Evolutionary conservation across 92 coral and sea anemone genomes (phyloP).

Genomic region (Nematostella vectensis): DNA sequence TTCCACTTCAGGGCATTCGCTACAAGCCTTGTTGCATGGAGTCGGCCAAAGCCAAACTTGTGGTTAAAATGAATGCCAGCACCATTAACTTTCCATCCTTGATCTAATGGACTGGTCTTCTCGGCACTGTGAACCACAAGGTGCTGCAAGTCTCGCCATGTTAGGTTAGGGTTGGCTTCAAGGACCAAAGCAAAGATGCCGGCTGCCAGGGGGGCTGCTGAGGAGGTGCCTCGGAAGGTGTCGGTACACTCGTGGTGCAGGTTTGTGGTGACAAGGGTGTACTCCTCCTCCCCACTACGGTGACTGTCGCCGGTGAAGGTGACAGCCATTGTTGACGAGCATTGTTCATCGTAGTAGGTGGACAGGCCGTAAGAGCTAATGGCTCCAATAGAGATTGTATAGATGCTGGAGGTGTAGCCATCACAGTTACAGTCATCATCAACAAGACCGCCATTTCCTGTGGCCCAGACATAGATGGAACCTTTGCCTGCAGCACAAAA

Average conservation of each 20-base stretch:
- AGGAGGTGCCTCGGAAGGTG: conserved; percentile 86
- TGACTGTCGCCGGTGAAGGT: conserved; percentile 90
- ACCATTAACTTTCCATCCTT: conserved; percentile 80
- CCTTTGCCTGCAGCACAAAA: conserved; percentile 51
- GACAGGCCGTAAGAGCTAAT: conserved; percentile 91
- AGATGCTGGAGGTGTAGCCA: conserved; percentile 90
- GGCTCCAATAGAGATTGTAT: conserved; percentile 88
- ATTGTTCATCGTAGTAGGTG: conserved; percentile 87
- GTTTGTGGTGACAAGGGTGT: conserved; percentile 77
- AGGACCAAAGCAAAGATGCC: conserved; percentile 88
- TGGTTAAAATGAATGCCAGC: conserved; percentile 71
- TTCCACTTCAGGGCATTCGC: conserved; percentile 60
- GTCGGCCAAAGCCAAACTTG: conserved; percentile 92
- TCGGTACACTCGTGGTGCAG: conserved; percentile 79
- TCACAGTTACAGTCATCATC: conserved; percentile 88
- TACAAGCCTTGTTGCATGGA: conserved; percentile 70
- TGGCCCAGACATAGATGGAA: conserved; percentile 89
- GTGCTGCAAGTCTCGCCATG: conserved; percentile 95
- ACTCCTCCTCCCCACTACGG: conserved; percentile 55
- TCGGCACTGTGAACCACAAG: conserved; percentile 69
- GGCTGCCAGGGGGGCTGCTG: conserved; percentile 91
- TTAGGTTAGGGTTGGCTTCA: conserved; percentile 74
- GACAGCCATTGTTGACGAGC: conserved; percentile 91
- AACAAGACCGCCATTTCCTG: conserved; percentile 92
- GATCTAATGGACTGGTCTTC: conserved; percentile 79